phyloP scores from a whole-genome alignment of 2,797 vertebrate genomes.

The Xenentodon cancila region DNA sequence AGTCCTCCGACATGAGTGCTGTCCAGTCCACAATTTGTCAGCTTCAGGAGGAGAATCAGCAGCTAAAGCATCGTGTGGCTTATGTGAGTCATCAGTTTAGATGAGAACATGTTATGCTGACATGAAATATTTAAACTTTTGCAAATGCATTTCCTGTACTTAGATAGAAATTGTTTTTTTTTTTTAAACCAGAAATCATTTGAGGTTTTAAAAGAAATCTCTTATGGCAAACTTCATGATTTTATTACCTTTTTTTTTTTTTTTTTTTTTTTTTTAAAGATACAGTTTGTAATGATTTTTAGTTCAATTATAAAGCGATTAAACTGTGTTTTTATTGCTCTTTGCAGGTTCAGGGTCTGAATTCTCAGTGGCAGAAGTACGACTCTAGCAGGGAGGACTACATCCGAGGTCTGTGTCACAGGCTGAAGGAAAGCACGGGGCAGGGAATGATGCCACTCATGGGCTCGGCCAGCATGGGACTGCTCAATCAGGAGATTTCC shows the following conservation, averaged over 20 bases:
- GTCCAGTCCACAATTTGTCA: slow-evolving; percentile 70
- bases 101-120: no score
- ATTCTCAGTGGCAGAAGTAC: slow-evolving; percentile 94
- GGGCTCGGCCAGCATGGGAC: slow-evolving; percentile 50
- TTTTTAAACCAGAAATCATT: no score
- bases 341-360: slow-evolving; percentile 90
- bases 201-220: no score
- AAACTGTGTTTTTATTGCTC: neutral
- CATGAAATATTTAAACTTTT: no score
- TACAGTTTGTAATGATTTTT: neutral
- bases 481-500: slow-evolving; percentile 88
- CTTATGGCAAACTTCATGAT: neutral
- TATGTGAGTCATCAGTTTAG: slow-evolving; percentile 83
- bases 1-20: slow-evolving; percentile 55
- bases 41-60: slow-evolving; percentile 88
- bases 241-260: neutral
- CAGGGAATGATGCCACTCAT: slow-evolving; percentile 36
- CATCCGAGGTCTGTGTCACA: slow-evolving; percentile 85
- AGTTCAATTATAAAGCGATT: no score
- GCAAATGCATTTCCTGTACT: no score
- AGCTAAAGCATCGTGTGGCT: slow-evolving; percentile 87
- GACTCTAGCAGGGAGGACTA: slow-evolving; percentile 92
- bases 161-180: neutral
- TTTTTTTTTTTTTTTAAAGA: neutral
- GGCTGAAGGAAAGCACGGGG: slow-evolving; percentile 79